Percentiles rank a stretch among this genome's conserved stretches.
phyloP scores from a whole-genome alignment of 37 sponge, comb jelly and placozoan genomes.

The Spongilla lacustris region DNA sequence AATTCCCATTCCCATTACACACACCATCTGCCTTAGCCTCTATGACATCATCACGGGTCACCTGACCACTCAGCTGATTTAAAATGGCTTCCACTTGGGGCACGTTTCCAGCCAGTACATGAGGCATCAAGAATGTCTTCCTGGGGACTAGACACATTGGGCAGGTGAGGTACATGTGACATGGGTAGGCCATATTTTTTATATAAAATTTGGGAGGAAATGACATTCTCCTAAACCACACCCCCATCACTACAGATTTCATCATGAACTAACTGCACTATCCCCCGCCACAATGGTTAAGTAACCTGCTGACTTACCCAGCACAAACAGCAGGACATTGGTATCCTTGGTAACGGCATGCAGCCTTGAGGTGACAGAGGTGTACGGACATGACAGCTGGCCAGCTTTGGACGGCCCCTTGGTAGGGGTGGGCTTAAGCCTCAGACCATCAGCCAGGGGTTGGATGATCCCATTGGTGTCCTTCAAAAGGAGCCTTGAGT shows the following conservation, averaged over 20 bases:
- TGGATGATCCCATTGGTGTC: slow-evolving; percentile 39
- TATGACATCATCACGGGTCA: too few species aligned
- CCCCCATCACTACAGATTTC: too few species aligned
- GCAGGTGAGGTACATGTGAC: too few species aligned
- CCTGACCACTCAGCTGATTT: background rate
- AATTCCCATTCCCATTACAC: too few species aligned
- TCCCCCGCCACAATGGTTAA: too few species aligned
- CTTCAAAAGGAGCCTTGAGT: slow-evolving; percentile 29
- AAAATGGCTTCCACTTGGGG: slow-evolving; percentile 20
- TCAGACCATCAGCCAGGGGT: slow-evolving; percentile 51
- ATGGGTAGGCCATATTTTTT: too few species aligned
- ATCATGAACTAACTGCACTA: too few species aligned
- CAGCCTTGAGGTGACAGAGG: slow-evolving; percentile 19
- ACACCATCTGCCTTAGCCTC: too few species aligned
- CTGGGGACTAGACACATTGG: slow-evolving; percentile 3
- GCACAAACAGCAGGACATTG: slow-evolving; percentile 25
- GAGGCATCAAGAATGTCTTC: slow-evolving; percentile 6
- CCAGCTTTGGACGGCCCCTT: background rate
- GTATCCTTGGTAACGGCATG: slow-evolving; percentile 12
- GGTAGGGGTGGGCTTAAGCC: slow-evolving; percentile 7
- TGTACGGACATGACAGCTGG: background rate
- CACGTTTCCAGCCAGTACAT: slow-evolving; percentile 27
- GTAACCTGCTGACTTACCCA: slow-evolving; percentile 19
- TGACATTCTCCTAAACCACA: too few species aligned
- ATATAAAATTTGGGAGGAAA: too few species aligned